Percentiles rank a stretch among this genome's conserved stretches.
phyloP scores from a whole-genome alignment of 2,888 invertebrate genomes.

The Thymelicus sylvestris region DNA sequence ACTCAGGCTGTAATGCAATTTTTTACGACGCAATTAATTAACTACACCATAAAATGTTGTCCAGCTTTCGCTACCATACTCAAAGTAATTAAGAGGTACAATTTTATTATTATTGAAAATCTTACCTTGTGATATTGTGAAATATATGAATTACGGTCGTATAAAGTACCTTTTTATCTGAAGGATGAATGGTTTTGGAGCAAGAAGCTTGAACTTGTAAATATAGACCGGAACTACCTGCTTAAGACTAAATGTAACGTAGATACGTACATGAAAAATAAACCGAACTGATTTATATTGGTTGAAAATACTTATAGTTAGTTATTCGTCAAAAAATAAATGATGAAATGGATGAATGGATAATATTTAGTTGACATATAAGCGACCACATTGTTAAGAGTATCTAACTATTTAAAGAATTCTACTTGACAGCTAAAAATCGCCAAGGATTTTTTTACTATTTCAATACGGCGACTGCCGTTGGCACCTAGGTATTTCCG shows the following conservation, averaged over 20 bases:
- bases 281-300: no score
- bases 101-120: neutral
- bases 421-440: slow-evolving; percentile 15
- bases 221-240: no score
- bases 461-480: slow-evolving; percentile 10
- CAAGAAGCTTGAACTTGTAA: no score
- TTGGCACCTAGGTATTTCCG: neutral
- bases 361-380: no score
- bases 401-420: neutral
- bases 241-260: no score
- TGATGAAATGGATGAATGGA: no score
- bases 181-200: no score
- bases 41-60: slow-evolving; percentile 17
- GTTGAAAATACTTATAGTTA: no score
- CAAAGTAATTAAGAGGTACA: slow-evolving; percentile 7
- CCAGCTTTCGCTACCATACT: slow-evolving; percentile 54
- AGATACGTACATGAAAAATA: no score
- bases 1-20: slow-evolving; percentile 18
- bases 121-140: neutral
- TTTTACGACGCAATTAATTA: slow-evolving; percentile 26
- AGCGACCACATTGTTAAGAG: neutral
- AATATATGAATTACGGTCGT: neutral
- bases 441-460: slow-evolving; percentile 10
- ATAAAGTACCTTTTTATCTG: no score
- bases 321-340: no score